Conservation (phyloP, 2,797 vertebrate species). For the Clarias laeviceps region DNA sequence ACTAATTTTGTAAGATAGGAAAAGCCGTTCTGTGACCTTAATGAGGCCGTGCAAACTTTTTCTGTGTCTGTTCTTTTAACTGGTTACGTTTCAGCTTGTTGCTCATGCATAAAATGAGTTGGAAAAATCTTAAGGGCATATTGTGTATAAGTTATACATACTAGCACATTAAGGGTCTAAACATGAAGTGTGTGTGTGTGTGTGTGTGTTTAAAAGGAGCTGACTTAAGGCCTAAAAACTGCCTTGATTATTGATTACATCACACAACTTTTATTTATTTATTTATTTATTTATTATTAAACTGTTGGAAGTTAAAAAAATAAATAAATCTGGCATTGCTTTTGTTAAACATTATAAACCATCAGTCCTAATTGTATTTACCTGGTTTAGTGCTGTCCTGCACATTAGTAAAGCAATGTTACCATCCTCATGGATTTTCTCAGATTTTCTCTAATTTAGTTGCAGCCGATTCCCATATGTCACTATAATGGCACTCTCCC, state of each 20-base stretch:
- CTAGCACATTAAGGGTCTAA: not conserved
- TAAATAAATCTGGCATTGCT: no score
- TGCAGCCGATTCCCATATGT: no score
- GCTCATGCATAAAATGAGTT: slow-evolving; percentile 34
- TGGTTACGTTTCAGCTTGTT: slow-evolving; percentile 8
- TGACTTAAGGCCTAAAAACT: not conserved
- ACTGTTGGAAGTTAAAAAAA: no score
- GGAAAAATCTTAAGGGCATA: slow-evolving; percentile 22
- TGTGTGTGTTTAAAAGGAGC: not conserved
- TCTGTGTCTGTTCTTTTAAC: slow-evolving; percentile 41
- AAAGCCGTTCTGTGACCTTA: slow-evolving; percentile 64
- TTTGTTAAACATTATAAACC: not conserved
- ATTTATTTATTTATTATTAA: no score
- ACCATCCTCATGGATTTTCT: not conserved
- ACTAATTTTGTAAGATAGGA: slow-evolving; percentile 70
- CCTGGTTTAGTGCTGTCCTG: no score
- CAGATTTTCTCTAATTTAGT: no score
- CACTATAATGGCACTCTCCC: no score
- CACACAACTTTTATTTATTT: no score
- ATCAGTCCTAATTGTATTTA: not conserved
- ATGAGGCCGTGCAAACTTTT: slow-evolving; percentile 54
- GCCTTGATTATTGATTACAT: not conserved
- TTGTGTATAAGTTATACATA: not conserved
- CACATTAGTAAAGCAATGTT: not conserved
- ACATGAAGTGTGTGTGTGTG: not conserved